These are phyloP conservation scores for Macrotrachela quadricornifera DNA, from an alignment of 1,140 invertebrate genomes.

Conservation along the genomic window DNA sequence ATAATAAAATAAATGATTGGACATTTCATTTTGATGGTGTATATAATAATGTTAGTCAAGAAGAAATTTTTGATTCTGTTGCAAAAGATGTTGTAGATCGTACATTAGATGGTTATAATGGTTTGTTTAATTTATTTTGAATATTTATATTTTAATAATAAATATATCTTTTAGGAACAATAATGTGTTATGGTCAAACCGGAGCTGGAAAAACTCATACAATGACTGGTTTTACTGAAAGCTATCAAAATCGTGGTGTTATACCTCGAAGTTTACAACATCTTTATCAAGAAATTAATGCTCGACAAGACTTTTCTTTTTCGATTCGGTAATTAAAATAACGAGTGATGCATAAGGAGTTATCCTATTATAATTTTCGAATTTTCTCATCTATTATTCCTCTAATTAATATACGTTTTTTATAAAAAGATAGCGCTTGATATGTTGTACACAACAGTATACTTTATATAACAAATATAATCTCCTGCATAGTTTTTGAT, in stretches of 20 bases:
- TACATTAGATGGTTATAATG: conserved; percentile 28
- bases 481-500: too few species aligned
- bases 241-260: conserved; percentile 22
- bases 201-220: conserved; percentile 29
- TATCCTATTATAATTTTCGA: background rate
- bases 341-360: background rate
- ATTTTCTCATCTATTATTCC: background rate
- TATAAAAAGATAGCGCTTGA: too few species aligned
- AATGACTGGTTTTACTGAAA: conserved; percentile 28
- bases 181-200: conserved; percentile 31
- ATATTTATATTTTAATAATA: background rate
- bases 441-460: too few species aligned
- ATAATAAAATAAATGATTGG: conserved; percentile 31
- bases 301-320: conserved; percentile 20
- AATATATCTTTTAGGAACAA: conserved; percentile 18
- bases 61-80: conserved; percentile 22
- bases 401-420: too few species aligned
- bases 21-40: conserved; percentile 27
- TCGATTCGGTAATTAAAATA: conserved; percentile 18
- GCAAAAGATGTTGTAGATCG: conserved; percentile 18
- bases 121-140: conserved; percentile 15
- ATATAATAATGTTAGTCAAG: conserved; percentile 25
- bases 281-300: conserved; percentile 24
- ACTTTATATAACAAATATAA: too few species aligned
- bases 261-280: conserved; percentile 24